Conservation (phyloP, 92 coral and sea anemone species). For the Ricordea florida region DNA sequence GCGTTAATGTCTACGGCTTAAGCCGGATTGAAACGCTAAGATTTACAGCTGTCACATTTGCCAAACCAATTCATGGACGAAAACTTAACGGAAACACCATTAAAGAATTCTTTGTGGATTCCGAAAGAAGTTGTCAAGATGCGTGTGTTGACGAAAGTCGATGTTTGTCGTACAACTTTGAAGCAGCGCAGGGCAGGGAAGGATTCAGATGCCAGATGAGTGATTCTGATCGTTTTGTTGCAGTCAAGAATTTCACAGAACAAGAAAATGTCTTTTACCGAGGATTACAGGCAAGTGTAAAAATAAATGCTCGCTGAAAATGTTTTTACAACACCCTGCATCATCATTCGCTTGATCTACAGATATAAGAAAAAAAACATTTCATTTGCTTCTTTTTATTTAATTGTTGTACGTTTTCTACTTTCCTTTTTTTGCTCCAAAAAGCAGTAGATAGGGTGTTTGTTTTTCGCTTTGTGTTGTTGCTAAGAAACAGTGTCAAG, state of each 20-base stretch:
- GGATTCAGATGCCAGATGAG: not conserved
- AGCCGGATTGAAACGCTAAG: not conserved
- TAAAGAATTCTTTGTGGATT: not conserved
- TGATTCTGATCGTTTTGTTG: slow-evolving; percentile 8
- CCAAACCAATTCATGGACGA: not conserved
- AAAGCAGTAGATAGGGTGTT: too few relatives aligned
- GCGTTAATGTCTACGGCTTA: not conserved
- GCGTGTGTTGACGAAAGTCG: not conserved
- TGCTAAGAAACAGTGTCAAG: too few relatives aligned
- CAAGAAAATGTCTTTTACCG: not conserved
- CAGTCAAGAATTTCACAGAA: not conserved
- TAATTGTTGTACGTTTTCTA: too few relatives aligned
- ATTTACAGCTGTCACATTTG: not conserved
- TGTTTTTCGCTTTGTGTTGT: too few relatives aligned
- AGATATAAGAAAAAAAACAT: too few relatives aligned
- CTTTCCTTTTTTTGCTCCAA: too few relatives aligned
- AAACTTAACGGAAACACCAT: not conserved
- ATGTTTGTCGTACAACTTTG: slow-evolving; percentile 25
- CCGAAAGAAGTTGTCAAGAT: not conserved
- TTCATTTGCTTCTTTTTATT: too few relatives aligned
- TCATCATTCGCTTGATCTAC: too few relatives aligned
- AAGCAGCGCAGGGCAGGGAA: not conserved
- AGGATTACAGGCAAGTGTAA: not conserved
- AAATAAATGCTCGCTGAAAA: too few relatives aligned
- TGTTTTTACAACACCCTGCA: too few relatives aligned